Percentiles rank a stretch among this genome's conserved stretches.
phyloP scores from a whole-genome alignment of 2,888 invertebrate species.

The Prosapia bicincta region DNA sequence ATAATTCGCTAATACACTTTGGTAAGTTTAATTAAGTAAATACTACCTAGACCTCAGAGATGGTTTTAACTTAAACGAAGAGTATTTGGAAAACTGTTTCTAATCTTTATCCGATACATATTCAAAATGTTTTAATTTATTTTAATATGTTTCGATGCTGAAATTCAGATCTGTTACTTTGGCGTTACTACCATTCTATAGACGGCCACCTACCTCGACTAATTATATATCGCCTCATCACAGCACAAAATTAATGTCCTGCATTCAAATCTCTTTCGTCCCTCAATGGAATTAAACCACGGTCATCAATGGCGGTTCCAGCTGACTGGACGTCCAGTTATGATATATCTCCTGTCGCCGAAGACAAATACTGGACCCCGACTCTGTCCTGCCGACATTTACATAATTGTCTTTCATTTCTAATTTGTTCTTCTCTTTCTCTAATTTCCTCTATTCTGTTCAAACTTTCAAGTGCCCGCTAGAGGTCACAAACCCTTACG shows the following conservation, averaged over 20 bases:
- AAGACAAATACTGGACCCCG: neutral
- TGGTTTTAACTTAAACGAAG: no score
- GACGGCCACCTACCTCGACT: no score
- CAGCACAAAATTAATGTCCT: neutral
- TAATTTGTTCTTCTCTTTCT: neutral
- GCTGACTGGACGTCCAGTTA: neutral
- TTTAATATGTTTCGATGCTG: no score
- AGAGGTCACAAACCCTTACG: neutral
- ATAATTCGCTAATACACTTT: no score
- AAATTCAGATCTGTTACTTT: no score
- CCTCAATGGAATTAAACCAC: neutral
- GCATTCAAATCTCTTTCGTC: neutral
- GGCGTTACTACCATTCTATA: no score
- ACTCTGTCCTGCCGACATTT: neutral
- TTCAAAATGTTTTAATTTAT: no score
- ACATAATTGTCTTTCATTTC: neutral
- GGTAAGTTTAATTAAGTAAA: no score
- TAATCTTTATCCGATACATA: no score
- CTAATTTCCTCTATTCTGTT: neutral
- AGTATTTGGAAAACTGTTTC: no score
- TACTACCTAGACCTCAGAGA: no score
- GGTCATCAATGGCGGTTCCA: neutral
- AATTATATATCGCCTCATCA: neutral
- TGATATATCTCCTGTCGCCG: neutral
- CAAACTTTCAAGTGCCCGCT: neutral